Evolutionary conservation across 2,888 invertebrate species (phyloP).

Genomic region (Mimumesa dahlbomi): DNA sequence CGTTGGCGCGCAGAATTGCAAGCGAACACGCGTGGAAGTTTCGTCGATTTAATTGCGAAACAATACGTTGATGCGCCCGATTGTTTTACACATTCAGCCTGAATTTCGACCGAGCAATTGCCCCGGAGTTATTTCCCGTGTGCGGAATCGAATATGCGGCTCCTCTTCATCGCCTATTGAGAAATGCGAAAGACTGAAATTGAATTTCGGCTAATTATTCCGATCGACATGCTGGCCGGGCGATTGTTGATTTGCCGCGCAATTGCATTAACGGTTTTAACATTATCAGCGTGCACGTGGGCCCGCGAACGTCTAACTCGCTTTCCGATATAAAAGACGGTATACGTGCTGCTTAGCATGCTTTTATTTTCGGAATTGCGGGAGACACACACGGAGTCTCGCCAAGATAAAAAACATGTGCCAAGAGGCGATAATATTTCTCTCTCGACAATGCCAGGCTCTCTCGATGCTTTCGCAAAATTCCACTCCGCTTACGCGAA

Average conservation of each 20-base stretch:
- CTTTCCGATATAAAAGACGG: neutral
- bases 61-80: no score
- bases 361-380: neutral
- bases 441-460: neutral
- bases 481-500: neutral
- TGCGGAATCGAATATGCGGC: neutral
- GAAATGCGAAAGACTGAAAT: neutral
- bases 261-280: constrained; percentile 18
- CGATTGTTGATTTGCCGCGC: neutral
- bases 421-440: neutral
- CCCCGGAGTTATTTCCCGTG: no score
- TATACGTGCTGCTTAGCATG: neutral
- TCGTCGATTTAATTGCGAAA: no score
- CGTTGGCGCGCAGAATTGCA: no score
- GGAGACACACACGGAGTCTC: neutral
- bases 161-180: neutral
- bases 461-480: neutral
- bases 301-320: constrained; percentile 18
- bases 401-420: neutral
- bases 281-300: neutral
- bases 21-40: no score
- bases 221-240: neutral
- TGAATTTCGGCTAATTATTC: neutral
- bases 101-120: no score
- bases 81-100: no score